Evolutionary conservation across 1,140 invertebrate species (phyloP).

Genomic region (Monochamus saltuarius): DNA sequence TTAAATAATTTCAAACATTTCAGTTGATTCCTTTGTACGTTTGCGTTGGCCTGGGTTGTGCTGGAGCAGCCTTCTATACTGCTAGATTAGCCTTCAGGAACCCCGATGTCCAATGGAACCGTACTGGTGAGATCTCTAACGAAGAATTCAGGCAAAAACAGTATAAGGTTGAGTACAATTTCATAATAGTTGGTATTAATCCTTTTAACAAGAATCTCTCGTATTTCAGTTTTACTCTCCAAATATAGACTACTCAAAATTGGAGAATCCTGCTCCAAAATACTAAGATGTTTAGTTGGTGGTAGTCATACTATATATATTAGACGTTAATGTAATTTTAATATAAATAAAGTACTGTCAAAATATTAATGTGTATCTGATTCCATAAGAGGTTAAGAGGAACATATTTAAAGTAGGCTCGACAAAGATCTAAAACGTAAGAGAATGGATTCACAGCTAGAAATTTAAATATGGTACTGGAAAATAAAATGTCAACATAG

Average conservation of each 20-base stretch:
- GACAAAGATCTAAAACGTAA: too few species aligned
- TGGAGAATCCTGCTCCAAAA: constrained; percentile 64
- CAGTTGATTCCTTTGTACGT: constrained; percentile 78
- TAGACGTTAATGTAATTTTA: too few species aligned
- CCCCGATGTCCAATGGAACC: constrained; percentile 80
- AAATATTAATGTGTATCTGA: too few species aligned
- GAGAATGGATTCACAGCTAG: too few species aligned
- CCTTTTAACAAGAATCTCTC: constrained; percentile 5
- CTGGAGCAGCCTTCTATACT: constrained; percentile 63
- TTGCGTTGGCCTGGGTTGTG: constrained; percentile 65
- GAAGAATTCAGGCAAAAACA: constrained; percentile 75
- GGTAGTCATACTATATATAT: too few species aligned
- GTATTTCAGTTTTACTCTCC: constrained; percentile 67
- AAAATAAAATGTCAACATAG: too few species aligned
- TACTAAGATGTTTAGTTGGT: constrained; percentile 48
- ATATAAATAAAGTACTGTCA: constrained; percentile 1
- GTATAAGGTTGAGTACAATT: constrained; percentile 69
- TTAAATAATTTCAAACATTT: constrained; percentile 34
- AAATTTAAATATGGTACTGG: too few species aligned
- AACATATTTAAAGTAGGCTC: too few species aligned
- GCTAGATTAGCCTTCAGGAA: constrained; percentile 67
- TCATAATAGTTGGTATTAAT: not conserved
- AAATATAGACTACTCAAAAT: constrained; percentile 61
- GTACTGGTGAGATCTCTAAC: constrained; percentile 76
- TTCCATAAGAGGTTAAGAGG: too few species aligned